Base-by-base conservation (phyloP, 2,888 invertebrate species). In the Eristalis tenax region DNA sequence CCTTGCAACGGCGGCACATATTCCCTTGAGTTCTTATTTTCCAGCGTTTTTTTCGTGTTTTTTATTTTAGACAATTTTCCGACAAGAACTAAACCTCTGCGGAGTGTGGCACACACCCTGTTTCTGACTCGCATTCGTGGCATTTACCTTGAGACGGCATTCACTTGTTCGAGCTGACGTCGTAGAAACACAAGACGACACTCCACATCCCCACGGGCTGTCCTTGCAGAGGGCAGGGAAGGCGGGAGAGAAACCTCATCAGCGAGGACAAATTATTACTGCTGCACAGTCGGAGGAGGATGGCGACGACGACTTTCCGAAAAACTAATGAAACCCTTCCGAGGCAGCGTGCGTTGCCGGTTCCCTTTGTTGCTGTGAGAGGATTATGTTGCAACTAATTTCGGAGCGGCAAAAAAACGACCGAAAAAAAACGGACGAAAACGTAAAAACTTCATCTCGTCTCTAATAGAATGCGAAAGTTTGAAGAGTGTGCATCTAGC, bases 371-470 rank as follows among this genome's bases (percentile, higher is more conserved):
- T 13, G 23, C 73, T 18, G 15, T 26, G 13, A 65, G 50, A 65
- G 76, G 76, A 66, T 76, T 82, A 61, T 57, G 57, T 65, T 82
- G 75, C 81, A 71, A 75, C 75, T 70, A 70, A 76, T 70, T 81
- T 76, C 50, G 8, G 11, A 18, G 4, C 11, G 8, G 32, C 8
- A 32, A 18, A n/a, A 35, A 13, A 32, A 13, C 2, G 23, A 26
- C 13, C 23, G 18, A 32, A 22, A 28, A 23, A 13, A 38, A 32
- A 32, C 11, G 38, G 38, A 3, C 38, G 38, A 38, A 13, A 13
- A n/a, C 59, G 70, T 38, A 15, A 61, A 69, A 63, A 66, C 59
- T 66, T 76, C 65, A 82, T 59, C 40, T 70, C 65, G 18, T 18
- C 70, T 70, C 64, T 40, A 70, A 70, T 76, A 15, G 59, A 65